These are phyloP conservation scores for Pica pica DNA, from an alignment of 2,113 vertebrate species.

Conservation along the genomic window DNA sequence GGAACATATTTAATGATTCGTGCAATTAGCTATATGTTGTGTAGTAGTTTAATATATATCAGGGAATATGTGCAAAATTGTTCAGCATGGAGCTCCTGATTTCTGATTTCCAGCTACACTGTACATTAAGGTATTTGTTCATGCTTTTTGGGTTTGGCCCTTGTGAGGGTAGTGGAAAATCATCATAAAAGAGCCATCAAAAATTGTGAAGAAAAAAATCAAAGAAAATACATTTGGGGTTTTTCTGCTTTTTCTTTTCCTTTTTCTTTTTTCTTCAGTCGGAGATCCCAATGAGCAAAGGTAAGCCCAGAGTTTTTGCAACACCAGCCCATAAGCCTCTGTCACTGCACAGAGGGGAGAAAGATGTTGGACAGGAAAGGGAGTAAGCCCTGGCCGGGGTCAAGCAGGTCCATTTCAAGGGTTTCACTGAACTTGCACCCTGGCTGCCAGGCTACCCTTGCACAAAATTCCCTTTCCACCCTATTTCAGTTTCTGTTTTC, in stretches of 20 bases:
- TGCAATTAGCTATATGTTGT: neutral
- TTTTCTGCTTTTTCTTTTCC: too few species aligned
- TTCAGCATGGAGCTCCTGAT: neutral
- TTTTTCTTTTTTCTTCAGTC: neutral
- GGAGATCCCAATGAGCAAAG: neutral
- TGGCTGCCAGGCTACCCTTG: neutral
- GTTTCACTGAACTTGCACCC: neutral
- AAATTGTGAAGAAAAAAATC: neutral
- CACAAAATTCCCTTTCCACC: neutral
- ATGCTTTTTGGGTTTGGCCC: neutral
- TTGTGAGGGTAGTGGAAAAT: neutral
- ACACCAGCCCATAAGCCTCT: neutral
- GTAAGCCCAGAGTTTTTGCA: neutral
- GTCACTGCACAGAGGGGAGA: neutral
- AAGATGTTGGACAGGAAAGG: neutral
- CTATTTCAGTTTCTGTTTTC: constrained; percentile 31
- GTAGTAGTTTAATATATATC: neutral
- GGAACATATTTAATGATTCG: neutral
- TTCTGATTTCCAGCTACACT: neutral
- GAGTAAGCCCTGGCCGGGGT: neutral
- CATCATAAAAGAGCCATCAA: neutral
- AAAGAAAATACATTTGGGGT: neutral
- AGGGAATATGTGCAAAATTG: neutral
- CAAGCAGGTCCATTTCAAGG: neutral
- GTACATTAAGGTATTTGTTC: neutral